Conservation (phyloP, 2,113 vertebrate species). For the Malaclemys terrapin region DNA sequence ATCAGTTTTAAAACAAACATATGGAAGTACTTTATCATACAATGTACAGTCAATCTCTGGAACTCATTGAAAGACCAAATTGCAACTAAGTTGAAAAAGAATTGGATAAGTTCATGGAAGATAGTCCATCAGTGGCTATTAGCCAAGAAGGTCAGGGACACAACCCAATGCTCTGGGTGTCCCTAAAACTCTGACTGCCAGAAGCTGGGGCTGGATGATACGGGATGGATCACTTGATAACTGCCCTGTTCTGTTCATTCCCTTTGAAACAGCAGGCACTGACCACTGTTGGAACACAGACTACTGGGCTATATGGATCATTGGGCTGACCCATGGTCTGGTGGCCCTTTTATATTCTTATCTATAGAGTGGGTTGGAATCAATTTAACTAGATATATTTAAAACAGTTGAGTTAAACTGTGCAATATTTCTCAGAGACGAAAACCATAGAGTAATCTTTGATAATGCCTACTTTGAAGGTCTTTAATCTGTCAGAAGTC, state of each 20-base stretch:
- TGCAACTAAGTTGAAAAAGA: not conserved
- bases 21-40: not conserved
- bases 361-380: not conserved
- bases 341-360: not conserved
- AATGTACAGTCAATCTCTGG: no score
- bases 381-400: not conserved
- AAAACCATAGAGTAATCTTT: not conserved
- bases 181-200: not conserved
- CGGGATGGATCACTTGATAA: not conserved
- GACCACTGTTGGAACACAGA: not conserved
- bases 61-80: not conserved
- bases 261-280: not conserved
- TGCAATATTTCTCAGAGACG: not conserved
- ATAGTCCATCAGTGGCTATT: not conserved
- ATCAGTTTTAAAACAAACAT: no score
- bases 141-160: not conserved
- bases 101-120: not conserved
- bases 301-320: not conserved
- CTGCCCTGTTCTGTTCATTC: not conserved
- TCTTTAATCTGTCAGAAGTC: not conserved
- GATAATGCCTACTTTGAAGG: not conserved
- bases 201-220: not conserved
- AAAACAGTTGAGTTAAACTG: not conserved
- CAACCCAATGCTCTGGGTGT: not conserved
- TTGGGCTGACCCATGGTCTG: not conserved